A percentile compares a stretch with the other conserved stretches of the same genome.
These are phyloP conservation scores for Hyperopisus bebe DNA, from an alignment of 2,113 vertebrate genomes.

Conservation along the genomic window DNA sequence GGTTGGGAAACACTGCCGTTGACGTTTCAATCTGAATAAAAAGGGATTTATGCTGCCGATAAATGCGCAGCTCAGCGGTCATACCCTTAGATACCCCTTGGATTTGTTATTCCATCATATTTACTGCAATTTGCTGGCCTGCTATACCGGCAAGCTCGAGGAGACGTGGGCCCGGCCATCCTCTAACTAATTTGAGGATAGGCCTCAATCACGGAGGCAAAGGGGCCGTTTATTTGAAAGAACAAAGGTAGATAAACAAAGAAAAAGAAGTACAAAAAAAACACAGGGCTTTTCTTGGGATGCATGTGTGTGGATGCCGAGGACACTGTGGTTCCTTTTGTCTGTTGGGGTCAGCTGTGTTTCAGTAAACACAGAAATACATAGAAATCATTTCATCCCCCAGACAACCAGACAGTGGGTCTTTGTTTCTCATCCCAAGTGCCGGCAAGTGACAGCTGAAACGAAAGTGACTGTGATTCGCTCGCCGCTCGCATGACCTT, in stretches of 20 bases:
- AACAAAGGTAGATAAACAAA: background rate
- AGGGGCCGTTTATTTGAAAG: background rate
- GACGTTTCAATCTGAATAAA: background rate
- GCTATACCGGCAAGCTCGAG: background rate
- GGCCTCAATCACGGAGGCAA: background rate
- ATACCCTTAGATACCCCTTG: background rate
- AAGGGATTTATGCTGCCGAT: background rate
- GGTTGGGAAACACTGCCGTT: background rate
- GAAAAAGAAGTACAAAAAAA: background rate
- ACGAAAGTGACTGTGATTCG: background rate
- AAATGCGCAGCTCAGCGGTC: background rate
- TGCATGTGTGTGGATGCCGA: background rate
- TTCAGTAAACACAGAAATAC: constrained; percentile 2
- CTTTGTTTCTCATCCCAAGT: background rate
- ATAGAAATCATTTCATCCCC: background rate
- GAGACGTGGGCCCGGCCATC: background rate
- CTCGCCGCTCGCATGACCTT: background rate
- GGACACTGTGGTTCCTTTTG: background rate
- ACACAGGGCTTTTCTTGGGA: background rate
- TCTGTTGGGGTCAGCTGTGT: background rate
- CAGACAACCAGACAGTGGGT: background rate
- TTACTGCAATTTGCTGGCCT: background rate
- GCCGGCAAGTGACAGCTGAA: background rate
- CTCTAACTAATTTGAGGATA: background rate
- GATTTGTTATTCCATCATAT: background rate